These are phyloP conservation scores for Psix sp. DNA, from an alignment of 1,140 invertebrate species.

Conservation along the genomic window DNA sequence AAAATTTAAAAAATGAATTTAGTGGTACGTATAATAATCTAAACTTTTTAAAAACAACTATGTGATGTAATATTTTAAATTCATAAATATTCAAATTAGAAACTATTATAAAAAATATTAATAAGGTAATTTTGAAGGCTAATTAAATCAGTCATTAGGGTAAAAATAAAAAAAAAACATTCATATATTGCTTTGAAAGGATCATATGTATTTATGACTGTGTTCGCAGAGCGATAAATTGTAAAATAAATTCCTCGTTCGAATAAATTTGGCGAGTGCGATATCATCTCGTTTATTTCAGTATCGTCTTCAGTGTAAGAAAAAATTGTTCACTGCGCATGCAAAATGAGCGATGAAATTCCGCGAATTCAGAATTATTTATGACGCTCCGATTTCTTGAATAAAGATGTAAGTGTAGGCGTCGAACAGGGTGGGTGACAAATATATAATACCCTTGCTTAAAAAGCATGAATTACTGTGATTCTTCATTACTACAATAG, in stretches of 20 bases:
- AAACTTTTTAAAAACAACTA: too few relatives aligned
- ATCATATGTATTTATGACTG: slow-evolving; percentile 19
- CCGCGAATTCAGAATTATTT: slow-evolving; percentile 67
- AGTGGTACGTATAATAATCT: too few relatives aligned
- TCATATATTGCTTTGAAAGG: too few relatives aligned
- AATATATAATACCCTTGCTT: slow-evolving; percentile 56
- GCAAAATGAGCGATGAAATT: slow-evolving; percentile 61
- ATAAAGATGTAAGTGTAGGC: slow-evolving; percentile 69
- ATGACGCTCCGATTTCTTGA: slow-evolving; percentile 61
- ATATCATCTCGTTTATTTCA: slow-evolving; percentile 55
- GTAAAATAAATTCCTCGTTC: slow-evolving; percentile 25
- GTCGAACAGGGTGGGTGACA: slow-evolving; percentile 49
- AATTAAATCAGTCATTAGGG: neutral
- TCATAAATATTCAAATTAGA: too few relatives aligned
- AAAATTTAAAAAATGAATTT: too few relatives aligned
- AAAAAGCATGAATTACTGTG: slow-evolving; percentile 63
- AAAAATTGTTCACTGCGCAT: slow-evolving; percentile 58
- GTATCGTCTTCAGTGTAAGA: slow-evolving; percentile 21
- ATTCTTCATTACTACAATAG: too few relatives aligned
- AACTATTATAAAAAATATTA: too few relatives aligned
- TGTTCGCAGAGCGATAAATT: slow-evolving; percentile 17
- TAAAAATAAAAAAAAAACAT: too few relatives aligned
- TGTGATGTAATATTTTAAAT: too few relatives aligned
- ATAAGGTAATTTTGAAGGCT: too few relatives aligned
- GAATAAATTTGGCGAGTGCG: slow-evolving; percentile 37